Base-by-base conservation (phyloP, 2,113 vertebrate genomes). In the Microtus montanus region DNA sequence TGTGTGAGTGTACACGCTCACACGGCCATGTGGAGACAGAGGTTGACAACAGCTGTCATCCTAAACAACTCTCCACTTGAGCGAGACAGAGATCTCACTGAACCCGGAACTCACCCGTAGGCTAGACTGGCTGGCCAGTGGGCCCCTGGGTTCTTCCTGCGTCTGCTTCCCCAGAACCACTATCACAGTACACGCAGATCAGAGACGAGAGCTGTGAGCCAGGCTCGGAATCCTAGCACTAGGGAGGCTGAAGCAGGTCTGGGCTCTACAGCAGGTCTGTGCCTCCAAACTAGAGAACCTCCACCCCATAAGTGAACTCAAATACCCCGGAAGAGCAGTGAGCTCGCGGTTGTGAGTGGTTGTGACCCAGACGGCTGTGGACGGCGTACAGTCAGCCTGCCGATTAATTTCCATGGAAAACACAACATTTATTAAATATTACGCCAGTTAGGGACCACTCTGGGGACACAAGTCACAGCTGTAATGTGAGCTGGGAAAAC, bases 401-500 rank as follows among this genome's bases (percentile, higher is more conserved):
- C 30, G 52, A 70, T 94, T 93, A 91, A 92, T 38, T 89, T 92
- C 30, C 7, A 5, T 6, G 19, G 61, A 35, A 47, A 87, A 73
- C 54, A 74, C 91, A 87, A 22, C 12, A 30, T 66, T 95, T 82
- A 54, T 79, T 89, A 71, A 71, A 86, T 86, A 89, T 4, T 26
- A 6, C 61, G 2, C 30, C n/a, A 26, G 35, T 61, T 30, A 78
- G 75, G 54, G 63, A 49, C 85, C n/a, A 24, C 82, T 87, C 68
- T 58, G 80, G 94, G 92, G 92, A 75, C 54, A 87, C 38, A 52
- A 22, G 79, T 47, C 35, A 83, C 38, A 47, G 14, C 5, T 35
- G 80, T 63, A 73, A 84, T 52, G 90, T 92, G 89, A 74, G 93
- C 7, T 52, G 20, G 38, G 71, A 90, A 78, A 63, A 87, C 49